A percentile compares a stretch with the other conserved stretches of the same genome.
Evolutionary conservation across 2,797 vertebrate species (phyloP).

Genomic region (Simalia tracyae): DNA sequence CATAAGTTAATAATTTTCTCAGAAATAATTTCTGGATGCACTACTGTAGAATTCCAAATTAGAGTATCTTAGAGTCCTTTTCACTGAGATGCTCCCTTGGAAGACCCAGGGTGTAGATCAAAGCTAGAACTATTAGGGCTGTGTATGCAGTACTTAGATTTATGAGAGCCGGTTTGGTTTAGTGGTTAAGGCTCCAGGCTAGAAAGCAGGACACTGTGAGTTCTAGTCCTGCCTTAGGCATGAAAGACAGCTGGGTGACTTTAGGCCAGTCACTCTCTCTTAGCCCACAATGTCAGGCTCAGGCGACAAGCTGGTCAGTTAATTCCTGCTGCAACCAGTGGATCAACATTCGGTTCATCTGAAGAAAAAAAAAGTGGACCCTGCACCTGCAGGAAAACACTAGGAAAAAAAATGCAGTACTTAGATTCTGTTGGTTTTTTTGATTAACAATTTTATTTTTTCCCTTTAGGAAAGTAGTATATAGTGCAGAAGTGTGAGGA

Average conservation of each 20-base stretch:
- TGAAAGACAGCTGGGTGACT: too few relatives aligned
- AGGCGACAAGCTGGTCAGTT: too few relatives aligned
- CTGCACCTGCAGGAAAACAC: too few relatives aligned
- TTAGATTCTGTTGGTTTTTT: not conserved
- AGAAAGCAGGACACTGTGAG: too few relatives aligned
- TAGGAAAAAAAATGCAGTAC: not conserved
- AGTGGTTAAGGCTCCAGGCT: too few relatives aligned
- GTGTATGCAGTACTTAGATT: not conserved
- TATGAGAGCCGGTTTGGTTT: too few relatives aligned
- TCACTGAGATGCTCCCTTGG: not conserved
- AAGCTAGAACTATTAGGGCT: not conserved
- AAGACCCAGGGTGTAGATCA: not conserved
- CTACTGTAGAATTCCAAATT: not conserved
- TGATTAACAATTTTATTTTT: not conserved
- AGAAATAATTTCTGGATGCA: slow-evolving; percentile 6
- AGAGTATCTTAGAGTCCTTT: not conserved
- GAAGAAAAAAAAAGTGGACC: too few relatives aligned
- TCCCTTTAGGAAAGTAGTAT: not conserved
- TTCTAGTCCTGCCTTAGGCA: too few relatives aligned
- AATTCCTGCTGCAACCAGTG: too few relatives aligned
- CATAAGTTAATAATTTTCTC: not conserved
- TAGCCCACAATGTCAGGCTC: too few relatives aligned
- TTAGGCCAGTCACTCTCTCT: too few relatives aligned
- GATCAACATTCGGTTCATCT: too few relatives aligned
- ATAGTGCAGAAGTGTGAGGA: not conserved